phyloP scores from a whole-genome alignment of 2,888 invertebrate species.

The Meteorus colon region DNA sequence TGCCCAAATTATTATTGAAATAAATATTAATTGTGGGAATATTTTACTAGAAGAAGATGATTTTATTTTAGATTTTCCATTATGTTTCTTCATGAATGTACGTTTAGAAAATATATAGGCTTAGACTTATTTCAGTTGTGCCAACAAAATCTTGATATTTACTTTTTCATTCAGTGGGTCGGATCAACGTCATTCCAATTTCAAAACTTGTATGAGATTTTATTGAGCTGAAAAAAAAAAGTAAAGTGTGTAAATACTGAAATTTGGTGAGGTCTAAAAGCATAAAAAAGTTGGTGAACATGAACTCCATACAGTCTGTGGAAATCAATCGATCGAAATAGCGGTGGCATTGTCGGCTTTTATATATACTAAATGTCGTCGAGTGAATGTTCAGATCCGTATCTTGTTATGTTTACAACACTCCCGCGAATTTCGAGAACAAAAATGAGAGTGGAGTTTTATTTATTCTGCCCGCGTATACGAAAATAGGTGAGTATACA shows the following conservation, averaged over 20 bases:
- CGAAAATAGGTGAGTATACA: too few species aligned
- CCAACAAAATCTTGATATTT: too few species aligned
- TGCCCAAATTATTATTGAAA: too few species aligned
- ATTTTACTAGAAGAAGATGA: too few species aligned
- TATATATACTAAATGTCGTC: not conserved
- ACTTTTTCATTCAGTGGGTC: too few species aligned
- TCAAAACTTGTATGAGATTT: not conserved
- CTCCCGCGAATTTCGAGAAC: not conserved
- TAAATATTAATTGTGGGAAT: too few species aligned
- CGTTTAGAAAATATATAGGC: too few species aligned
- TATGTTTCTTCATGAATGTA: too few species aligned
- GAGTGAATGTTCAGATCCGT: not conserved
- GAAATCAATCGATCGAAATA: conserved; percentile 3
- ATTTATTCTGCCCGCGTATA: too few species aligned
- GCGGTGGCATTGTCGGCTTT: not conserved
- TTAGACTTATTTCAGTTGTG: too few species aligned
- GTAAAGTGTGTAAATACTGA: not conserved
- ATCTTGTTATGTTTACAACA: conserved; percentile 3
- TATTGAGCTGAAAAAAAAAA: not conserved
- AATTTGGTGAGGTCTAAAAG: not conserved
- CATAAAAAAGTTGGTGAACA: not conserved
- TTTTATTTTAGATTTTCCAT: too few species aligned
- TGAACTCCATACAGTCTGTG: not conserved
- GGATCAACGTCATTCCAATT: too few species aligned
- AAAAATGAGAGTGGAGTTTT: not conserved